A percentile compares a stretch with the other conserved stretches of the same genome.
Conservation (phyloP, 2,113 vertebrate species). For the Camelus bactrianus region DNA sequence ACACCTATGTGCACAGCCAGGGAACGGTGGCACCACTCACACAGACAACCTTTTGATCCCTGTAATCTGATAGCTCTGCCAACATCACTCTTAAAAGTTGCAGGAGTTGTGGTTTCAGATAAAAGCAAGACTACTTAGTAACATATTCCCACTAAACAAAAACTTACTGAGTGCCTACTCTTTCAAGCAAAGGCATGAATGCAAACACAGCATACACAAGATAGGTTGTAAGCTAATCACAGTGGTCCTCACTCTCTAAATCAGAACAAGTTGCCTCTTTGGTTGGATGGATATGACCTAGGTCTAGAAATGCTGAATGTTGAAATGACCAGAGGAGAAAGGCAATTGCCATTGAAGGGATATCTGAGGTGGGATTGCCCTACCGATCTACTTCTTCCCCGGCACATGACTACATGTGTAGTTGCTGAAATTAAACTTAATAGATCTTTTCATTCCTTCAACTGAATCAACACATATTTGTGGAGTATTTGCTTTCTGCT, state of each 20-base stretch:
- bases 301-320: neutral
- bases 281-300: neutral
- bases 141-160: neutral
- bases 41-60: neutral
- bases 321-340: neutral
- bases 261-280: neutral
- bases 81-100: neutral
- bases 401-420: neutral
- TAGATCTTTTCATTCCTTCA: neutral
- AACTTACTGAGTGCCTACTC: neutral
- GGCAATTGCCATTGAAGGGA: neutral
- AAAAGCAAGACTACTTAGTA: neutral
- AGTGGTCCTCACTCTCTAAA: neutral
- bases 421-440: neutral
- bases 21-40: too few species aligned
- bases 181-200: neutral
- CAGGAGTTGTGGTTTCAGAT: neutral
- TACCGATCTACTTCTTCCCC: neutral
- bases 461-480: neutral
- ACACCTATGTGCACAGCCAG: neutral
- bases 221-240: neutral
- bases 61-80: neutral
- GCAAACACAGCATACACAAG: neutral
- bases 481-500: neutral
- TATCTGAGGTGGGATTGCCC: neutral